phyloP scores from a whole-genome alignment of 2,113 vertebrate genomes.

The Elaphurus davidianus region DNA sequence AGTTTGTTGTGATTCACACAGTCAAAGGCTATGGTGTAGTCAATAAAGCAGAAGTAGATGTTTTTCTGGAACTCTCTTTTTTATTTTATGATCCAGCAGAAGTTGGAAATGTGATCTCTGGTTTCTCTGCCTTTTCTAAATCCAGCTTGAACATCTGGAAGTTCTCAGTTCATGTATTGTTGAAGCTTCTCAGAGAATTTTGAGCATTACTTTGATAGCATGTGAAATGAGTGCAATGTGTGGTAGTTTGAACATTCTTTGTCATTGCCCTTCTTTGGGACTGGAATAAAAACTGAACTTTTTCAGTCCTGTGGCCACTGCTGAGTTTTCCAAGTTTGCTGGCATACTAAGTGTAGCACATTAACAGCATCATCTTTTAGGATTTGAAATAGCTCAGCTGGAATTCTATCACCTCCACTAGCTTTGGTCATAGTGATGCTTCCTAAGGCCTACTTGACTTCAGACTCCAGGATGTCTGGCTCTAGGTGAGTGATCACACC shows the following conservation, averaged over 20 bases:
- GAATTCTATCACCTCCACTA: background rate
- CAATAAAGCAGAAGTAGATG: background rate
- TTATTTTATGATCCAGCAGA: background rate
- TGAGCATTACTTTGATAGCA: background rate
- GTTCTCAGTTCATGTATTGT: fast-evolving
- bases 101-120: background rate
- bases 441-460: background rate
- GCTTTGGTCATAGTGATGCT: background rate
- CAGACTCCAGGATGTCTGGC: background rate
- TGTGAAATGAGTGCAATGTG: background rate
- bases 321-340: background rate
- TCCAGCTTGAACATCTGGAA: background rate
- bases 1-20: background rate
- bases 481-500: background rate
- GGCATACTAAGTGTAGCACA: background rate
- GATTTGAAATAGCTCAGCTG: background rate
- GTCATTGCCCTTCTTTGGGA: background rate
- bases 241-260: fast-evolving
- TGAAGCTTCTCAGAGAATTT: background rate
- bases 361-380: background rate
- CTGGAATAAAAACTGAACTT: background rate
- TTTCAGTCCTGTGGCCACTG: background rate
- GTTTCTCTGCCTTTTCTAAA: background rate
- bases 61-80: background rate
- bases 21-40: background rate